Evolutionary conservation across 2,113 vertebrate genomes (phyloP), one percentile per base, ranked within the genome.

Genomic region (Myanophis thanlyinensis): DNA sequence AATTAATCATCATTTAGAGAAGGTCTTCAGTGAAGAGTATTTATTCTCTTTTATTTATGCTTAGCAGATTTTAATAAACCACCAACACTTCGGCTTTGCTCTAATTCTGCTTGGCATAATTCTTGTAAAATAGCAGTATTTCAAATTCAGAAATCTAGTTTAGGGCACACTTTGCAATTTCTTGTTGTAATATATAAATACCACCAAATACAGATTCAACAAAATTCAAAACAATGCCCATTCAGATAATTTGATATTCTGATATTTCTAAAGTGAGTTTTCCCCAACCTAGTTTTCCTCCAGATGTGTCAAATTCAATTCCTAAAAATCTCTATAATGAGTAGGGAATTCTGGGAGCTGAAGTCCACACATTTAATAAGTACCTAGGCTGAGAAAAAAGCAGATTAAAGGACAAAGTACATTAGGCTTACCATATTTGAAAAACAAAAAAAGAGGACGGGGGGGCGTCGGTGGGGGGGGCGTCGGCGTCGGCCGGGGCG

Each of bases 1-100:
- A 96, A 97, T 98, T 97, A 96, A 97, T 96, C 95, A 93, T 96
- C 53, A 94, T 96, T 96, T 96, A 92, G 62, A 85, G 96, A 95
- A 95, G 84, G 86, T 94, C 89, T 88, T 94, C 47, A 20, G 53
- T 94, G 49, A 95, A 95, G 86, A 90, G 10, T 59, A 73, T 93
- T 95, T 96, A 92, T 84, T 94, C 13, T 54, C 48, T 95, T 94
- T 95, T 92, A 93, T 90, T 91, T 46, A 89, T 5, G 11, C 54
- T 35, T 92, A 88, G 22, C 23, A 86, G 88, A 91, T 96, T 94
- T 85, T 91, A 54, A 94, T 54, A 12, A 96, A 96, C 46, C 90
- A 89, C 25, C 52, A 94, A 59, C 48, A 90, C 44, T 27, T 94
- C 40, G 90, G 30, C 8, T 80, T 35, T 91, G 4, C 7, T 35